phyloP scores from a whole-genome alignment of 1,140 invertebrate genomes.

The Lanistes nyassanus region DNA sequence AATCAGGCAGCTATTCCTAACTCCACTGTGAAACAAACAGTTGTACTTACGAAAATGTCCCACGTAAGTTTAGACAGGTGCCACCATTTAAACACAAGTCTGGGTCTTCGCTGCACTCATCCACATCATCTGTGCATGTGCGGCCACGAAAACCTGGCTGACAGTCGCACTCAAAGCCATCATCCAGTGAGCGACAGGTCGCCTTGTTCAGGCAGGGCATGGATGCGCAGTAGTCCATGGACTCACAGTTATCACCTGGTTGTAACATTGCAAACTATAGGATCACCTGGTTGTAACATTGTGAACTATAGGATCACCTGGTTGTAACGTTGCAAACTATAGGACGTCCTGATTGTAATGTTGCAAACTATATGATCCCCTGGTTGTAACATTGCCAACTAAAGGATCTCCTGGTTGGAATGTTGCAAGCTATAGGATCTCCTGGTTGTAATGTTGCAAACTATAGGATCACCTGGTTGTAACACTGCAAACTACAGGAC shows the following conservation, averaged over 20 bases:
- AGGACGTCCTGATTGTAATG: not conserved
- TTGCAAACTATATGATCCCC: too few species aligned
- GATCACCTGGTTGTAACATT: not conserved
- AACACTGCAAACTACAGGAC: too few species aligned
- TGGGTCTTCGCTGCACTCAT: slow-evolving; percentile 80
- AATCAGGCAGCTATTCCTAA: not conserved
- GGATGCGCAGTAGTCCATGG: slow-evolving; percentile 71
- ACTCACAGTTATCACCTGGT: slow-evolving; percentile 87
- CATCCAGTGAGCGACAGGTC: slow-evolving; percentile 66
- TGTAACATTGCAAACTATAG: too few species aligned
- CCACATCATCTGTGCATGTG: slow-evolving; percentile 87
- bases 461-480: too few species aligned
- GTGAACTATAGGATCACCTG: not conserved
- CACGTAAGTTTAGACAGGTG: slow-evolving; percentile 80
- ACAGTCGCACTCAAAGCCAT: slow-evolving; percentile 71
- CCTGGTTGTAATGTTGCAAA: too few species aligned
- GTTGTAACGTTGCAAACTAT: too few species aligned
- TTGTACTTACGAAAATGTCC: slow-evolving; percentile 86
- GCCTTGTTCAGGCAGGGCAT: slow-evolving; percentile 63
- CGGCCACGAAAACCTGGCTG: slow-evolving; percentile 56
- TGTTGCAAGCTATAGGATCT: too few species aligned
- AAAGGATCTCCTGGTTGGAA: too few species aligned
- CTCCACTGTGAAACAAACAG: not conserved
- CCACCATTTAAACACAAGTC: slow-evolving; percentile 91
- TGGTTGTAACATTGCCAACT: too few species aligned